phyloP scores from a whole-genome alignment of 2,888 invertebrate species.

The Agrilus biguttatus region DNA sequence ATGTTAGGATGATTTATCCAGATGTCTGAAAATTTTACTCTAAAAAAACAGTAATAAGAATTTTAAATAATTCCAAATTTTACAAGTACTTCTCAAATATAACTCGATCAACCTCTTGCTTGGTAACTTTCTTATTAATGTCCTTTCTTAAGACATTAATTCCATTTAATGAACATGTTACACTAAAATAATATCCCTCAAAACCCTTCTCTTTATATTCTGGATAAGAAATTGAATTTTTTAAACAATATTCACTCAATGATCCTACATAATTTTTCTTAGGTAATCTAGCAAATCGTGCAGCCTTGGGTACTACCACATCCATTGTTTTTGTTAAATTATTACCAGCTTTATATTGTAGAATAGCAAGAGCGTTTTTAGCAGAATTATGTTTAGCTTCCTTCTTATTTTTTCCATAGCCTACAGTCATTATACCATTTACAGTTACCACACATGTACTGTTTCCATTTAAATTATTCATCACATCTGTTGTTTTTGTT shows the following conservation, averaged over 20 bases:
- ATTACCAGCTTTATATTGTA: too few relatives aligned
- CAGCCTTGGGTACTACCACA: background rate
- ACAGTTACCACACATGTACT: too few relatives aligned
- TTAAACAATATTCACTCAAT: constrained; percentile 26
- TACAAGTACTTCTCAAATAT: constrained; percentile 10
- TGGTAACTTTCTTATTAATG: constrained; percentile 34
- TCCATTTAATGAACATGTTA: constrained; percentile 2
- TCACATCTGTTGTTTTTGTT: too few relatives aligned
- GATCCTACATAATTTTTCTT: constrained; percentile 20
- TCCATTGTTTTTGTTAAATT: too few relatives aligned
- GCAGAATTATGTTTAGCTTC: constrained; percentile 32
- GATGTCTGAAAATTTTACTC: too few relatives aligned
- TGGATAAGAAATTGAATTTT: constrained; percentile 23
- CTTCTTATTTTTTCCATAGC: constrained; percentile 29
- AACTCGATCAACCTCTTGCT: constrained; percentile 30
- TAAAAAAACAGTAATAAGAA: background rate
- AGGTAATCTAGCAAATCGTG: constrained; percentile 21
- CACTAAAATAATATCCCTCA: constrained; percentile 23
- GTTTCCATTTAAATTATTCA: too few relatives aligned
- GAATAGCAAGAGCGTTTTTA: constrained; percentile 19
- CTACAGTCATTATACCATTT: constrained; percentile 20
- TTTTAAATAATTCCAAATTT: background rate
- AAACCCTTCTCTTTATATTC: constrained; percentile 31
- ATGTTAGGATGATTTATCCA: too few relatives aligned
- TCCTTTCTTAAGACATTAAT: constrained; percentile 15